Conservation (phyloP, 2,113 vertebrate species). For the Monopterus albus region DNA sequence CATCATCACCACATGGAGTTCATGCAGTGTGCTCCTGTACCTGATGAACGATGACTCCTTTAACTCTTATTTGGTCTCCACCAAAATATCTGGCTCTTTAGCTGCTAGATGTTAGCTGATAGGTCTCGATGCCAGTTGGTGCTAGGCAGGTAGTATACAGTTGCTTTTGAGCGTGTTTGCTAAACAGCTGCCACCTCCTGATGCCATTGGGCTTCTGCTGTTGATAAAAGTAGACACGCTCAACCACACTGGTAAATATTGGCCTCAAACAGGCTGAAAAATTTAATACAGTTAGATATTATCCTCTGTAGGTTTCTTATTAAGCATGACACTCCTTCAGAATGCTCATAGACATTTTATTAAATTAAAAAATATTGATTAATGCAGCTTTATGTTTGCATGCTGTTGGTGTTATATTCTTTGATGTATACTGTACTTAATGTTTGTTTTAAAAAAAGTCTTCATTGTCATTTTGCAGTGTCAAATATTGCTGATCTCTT, state of each 20-base stretch:
- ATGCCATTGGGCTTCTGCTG: too few relatives aligned
- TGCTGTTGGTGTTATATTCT: neutral
- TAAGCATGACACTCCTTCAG: neutral
- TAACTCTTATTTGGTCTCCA: neutral
- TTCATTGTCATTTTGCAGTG: neutral
- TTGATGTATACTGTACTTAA: constrained; percentile 5
- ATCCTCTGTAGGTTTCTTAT: neutral
- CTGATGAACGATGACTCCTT: too few relatives aligned
- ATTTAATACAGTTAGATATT: neutral
- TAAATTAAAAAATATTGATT: constrained; percentile 15
- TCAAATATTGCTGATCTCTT: neutral
- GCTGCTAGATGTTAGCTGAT: neutral
- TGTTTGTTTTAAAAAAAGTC: neutral
- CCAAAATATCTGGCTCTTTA: neutral
- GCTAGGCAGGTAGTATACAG: too few relatives aligned
- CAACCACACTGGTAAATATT: too few relatives aligned
- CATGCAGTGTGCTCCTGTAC: neutral
- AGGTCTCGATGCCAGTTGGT: neutral
- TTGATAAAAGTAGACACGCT: too few relatives aligned
- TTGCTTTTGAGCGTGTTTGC: too few relatives aligned
- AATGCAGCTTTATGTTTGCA: constrained; percentile 34
- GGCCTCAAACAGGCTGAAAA: too few relatives aligned
- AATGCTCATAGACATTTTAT: neutral
- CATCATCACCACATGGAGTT: neutral
- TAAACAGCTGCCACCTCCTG: too few relatives aligned